A percentile compares a stretch with the other conserved stretches of the same genome.
These are phyloP conservation scores for Lottia gigantea DNA, from an alignment of 2,888 invertebrate genomes.

Conservation along the genomic window DNA sequence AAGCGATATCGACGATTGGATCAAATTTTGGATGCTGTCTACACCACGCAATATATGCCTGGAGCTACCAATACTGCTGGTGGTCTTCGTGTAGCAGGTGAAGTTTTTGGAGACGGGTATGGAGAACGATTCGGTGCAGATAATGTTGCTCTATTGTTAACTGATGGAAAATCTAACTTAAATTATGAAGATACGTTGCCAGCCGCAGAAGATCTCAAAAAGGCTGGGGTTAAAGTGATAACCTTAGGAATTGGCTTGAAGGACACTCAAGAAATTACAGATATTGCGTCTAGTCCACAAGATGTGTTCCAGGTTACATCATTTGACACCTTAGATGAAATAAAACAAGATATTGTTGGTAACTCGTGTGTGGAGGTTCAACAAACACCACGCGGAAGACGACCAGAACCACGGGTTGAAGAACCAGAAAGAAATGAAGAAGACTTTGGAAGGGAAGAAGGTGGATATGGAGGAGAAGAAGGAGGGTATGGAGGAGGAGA, in stretches of 20 bases:
- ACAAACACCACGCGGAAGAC: background rate
- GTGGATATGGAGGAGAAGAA: too few relatives aligned
- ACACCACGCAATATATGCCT: conserved; percentile 45
- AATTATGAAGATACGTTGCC: conserved; percentile 51
- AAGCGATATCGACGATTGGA: conserved; percentile 39
- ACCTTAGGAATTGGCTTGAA: conserved; percentile 51
- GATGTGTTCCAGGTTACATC: conserved; percentile 51
- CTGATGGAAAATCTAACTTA: conserved; percentile 60
- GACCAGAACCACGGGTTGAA: background rate
- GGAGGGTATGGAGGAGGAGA: too few relatives aligned
- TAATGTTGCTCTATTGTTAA: conserved; percentile 50
- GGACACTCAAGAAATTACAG: conserved; percentile 40
- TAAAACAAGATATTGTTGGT: conserved; percentile 42
- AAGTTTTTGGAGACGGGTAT: conserved; percentile 35
- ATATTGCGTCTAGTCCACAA: conserved; percentile 41
- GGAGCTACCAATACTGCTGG: conserved; percentile 60
- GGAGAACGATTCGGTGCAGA: conserved; percentile 48
- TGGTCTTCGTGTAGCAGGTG: conserved; percentile 44
- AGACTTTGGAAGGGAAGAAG: background rate
- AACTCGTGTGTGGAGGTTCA: conserved; percentile 37
- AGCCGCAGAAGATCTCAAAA: conserved; percentile 48
- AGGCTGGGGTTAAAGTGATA: conserved; percentile 47
- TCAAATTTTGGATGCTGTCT: conserved; percentile 38
- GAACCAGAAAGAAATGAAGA: background rate
- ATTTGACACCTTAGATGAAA: conserved; percentile 42